Evolutionary conservation across 1,140 invertebrate genomes (phyloP).

Genomic region (Diabrotica virgifera): DNA sequence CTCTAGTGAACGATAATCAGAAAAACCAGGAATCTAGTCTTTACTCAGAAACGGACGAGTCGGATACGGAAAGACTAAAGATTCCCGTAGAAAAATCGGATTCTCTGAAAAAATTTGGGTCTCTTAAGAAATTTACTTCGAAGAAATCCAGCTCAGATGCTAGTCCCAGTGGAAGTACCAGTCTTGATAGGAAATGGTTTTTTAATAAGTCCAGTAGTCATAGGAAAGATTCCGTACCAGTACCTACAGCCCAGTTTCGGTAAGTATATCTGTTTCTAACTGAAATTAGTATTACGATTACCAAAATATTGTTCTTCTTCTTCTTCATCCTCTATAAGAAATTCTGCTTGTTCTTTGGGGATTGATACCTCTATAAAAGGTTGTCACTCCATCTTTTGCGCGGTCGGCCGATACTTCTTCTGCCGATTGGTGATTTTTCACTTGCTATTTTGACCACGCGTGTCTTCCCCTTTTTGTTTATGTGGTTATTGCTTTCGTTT

Average conservation of each 20-base stretch:
- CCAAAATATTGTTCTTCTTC: too few species aligned
- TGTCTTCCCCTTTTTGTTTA: too few species aligned
- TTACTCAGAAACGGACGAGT: slow-evolving; percentile 81
- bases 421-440: too few species aligned
- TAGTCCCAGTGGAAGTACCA: slow-evolving; percentile 52
- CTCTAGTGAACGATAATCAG: slow-evolving; percentile 54
- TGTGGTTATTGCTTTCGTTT: too few species aligned
- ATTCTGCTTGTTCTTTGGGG: too few species aligned
- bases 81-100: slow-evolving; percentile 39
- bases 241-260: slow-evolving; percentile 74
- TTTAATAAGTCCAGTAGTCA: slow-evolving; percentile 49
- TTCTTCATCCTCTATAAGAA: too few species aligned
- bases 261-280: slow-evolving; percentile 34
- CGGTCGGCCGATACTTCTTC: too few species aligned
- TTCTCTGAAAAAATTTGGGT: slow-evolving; percentile 57
- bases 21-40: slow-evolving; percentile 52
- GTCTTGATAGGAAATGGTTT: slow-evolving; percentile 72
- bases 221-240: slow-evolving; percentile 59
- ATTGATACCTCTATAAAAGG: too few species aligned
- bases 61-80: slow-evolving; percentile 58
- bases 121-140: slow-evolving; percentile 63
- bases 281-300: too few species aligned
- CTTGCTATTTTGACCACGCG: too few species aligned
- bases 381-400: too few species aligned
- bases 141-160: slow-evolving; percentile 46